These are phyloP conservation scores for Mythimna loreyi DNA, from an alignment of 2,888 invertebrate genomes.

Conservation along the genomic window DNA sequence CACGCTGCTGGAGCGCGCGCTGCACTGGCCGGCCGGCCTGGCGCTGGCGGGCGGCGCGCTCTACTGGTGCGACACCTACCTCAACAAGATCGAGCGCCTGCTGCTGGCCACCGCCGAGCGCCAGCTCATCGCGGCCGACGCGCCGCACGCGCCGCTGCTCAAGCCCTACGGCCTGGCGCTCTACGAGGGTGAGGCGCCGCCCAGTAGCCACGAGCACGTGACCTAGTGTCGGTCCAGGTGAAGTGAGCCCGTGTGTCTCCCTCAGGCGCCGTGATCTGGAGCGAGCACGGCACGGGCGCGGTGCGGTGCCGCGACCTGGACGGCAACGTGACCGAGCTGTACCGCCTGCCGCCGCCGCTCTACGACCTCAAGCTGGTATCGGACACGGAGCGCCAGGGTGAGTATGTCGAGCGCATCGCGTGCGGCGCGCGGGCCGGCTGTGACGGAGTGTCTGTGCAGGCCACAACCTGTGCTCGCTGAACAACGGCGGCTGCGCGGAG, in stretches of 20 bases:
- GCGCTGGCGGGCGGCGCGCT: conserved; percentile 80
- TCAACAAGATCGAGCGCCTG: conserved; percentile 92
- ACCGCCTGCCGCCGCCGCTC: conserved; percentile 92
- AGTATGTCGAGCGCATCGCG: not conserved
- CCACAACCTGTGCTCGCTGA: conserved; percentile 76
- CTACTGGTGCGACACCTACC: conserved; percentile 93
- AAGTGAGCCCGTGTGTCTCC: too few species aligned
- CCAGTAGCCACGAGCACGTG: too few species aligned
- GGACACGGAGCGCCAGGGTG: conserved; percentile 88
- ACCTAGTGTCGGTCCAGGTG: too few species aligned
- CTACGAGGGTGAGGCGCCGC: conserved; percentile 82
- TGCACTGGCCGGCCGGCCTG: conserved; percentile 95
- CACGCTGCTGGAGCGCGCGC: conserved; percentile 86
- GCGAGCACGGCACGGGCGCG: conserved; percentile 92
- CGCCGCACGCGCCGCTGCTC: conserved; percentile 81
- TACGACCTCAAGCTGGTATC: conserved; percentile 93
- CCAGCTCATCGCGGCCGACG: conserved; percentile 83
- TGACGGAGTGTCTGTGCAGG: conserved; percentile 60
- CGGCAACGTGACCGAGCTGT: conserved; percentile 88
- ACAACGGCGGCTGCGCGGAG: conserved; percentile 92
- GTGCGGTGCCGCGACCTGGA: conserved; percentile 92
- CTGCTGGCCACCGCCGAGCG: conserved; percentile 78
- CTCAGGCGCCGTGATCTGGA: conserved; percentile 92
- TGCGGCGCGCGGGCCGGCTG: not conserved
- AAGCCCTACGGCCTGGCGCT: conserved; percentile 93